phyloP scores from a whole-genome alignment of 2,113 vertebrate genomes.

The Saccopteryx leptura region DNA sequence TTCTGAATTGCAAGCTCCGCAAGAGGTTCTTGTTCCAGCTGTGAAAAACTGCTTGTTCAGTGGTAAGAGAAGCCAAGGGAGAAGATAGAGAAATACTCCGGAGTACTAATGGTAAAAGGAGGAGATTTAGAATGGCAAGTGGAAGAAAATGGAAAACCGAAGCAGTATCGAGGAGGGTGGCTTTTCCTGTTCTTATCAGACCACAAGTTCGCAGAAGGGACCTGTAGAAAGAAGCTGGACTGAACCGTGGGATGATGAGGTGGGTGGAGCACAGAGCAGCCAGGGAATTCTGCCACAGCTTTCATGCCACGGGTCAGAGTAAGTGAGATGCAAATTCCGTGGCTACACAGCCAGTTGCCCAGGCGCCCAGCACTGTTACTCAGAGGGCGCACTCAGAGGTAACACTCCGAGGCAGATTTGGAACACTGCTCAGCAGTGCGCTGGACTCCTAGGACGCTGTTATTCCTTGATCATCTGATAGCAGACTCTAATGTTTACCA shows the following conservation, averaged over 20 bases:
- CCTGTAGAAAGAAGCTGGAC: background rate
- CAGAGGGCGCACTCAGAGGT: background rate
- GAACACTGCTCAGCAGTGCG: background rate
- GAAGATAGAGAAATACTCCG: background rate
- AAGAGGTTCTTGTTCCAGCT: background rate
- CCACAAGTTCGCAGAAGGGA: too few species aligned
- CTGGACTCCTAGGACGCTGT: background rate
- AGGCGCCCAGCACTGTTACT: fast-evolving
- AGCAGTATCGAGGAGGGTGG: background rate
- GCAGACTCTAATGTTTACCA: background rate
- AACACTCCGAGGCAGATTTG: background rate
- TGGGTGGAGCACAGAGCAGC: constrained; percentile 14
- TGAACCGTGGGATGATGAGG: background rate
- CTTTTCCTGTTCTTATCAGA: background rate
- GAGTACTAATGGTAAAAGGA: background rate
- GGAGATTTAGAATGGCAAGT: background rate
- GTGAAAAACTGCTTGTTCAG: background rate
- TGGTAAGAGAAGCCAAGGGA: background rate
- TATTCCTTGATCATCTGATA: constrained; percentile 5
- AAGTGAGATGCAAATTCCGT: constrained; percentile 5
- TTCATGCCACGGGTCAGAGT: background rate
- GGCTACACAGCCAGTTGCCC: fast-evolving
- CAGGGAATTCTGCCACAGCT: background rate
- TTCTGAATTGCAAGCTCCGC: background rate
- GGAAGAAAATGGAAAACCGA: background rate